These are phyloP conservation scores for Tenualosa thibaudeaui DNA, from an alignment of 2,797 vertebrate genomes.

Conservation along the genomic window DNA sequence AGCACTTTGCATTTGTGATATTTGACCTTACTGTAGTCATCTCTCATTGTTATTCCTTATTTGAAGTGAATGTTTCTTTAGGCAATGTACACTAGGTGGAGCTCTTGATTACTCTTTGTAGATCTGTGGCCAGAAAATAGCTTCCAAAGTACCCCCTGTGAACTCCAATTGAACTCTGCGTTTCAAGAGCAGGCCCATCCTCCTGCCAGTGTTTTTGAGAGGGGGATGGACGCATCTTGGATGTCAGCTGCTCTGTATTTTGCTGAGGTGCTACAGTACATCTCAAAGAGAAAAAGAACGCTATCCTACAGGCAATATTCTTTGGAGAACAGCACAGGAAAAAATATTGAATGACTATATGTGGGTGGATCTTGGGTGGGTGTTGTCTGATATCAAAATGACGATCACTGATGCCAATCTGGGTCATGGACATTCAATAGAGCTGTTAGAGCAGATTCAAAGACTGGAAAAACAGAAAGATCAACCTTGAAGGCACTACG, in stretches of 20 bases:
- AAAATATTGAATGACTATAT: background rate
- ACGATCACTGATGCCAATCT: background rate
- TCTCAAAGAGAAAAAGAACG: background rate
- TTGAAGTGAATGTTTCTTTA: background rate
- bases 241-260: background rate
- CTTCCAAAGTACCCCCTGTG: background rate
- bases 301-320: background rate
- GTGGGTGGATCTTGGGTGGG: background rate
- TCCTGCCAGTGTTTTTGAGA: background rate
- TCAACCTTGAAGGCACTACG: background rate
- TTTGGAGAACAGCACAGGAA: background rate
- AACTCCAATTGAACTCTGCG: background rate
- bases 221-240: background rate
- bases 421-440: background rate
- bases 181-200: background rate
- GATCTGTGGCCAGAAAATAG: background rate
- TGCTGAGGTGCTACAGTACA: background rate
- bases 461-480: background rate
- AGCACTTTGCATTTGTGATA: background rate
- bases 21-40: background rate
- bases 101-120: background rate
- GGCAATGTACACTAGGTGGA: background rate
- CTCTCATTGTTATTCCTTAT: background rate
- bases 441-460: background rate
- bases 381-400: background rate